These are phyloP conservation scores for Xerus rutilus DNA, from an alignment of 2,797 vertebrate species.

Conservation along the genomic window DNA sequence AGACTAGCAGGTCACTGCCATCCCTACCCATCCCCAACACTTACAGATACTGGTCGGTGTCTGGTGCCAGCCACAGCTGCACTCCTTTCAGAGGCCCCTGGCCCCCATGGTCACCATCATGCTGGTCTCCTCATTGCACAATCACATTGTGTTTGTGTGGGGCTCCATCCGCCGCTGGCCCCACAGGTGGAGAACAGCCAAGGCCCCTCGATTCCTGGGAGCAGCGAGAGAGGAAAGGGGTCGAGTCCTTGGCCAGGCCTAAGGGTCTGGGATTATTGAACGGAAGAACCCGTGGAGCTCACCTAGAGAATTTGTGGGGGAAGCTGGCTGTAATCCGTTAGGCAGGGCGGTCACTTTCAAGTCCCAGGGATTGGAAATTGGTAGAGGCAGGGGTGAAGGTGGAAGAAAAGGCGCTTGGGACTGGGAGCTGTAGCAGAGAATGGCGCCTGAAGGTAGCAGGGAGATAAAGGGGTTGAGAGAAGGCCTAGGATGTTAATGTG, in stretches of 20 bases:
- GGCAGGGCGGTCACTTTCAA: background rate
- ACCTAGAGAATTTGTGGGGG: background rate
- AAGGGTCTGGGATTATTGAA: background rate
- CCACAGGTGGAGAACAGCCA: slow-evolving; percentile 95
- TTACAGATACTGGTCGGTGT: slow-evolving; percentile 92
- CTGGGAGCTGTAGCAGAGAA: slow-evolving; percentile 6
- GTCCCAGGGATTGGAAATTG: background rate
- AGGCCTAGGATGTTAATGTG: background rate
- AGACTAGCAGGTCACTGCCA: background rate
- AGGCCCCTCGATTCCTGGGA: slow-evolving; percentile 83
- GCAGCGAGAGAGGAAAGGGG: background rate
- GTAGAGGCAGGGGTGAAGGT: background rate
- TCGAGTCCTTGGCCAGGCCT: background rate
- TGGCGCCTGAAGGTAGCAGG: slow-evolving; percentile 1
- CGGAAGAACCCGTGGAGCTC: background rate
- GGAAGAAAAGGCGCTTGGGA: slow-evolving; percentile 14
- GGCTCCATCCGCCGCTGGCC: slow-evolving; percentile 92
- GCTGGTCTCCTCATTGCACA: slow-evolving; percentile 92
- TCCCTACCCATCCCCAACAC: slow-evolving; percentile 37
- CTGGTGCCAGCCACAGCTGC: slow-evolving; percentile 93
- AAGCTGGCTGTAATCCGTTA: background rate
- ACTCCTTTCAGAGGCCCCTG: slow-evolving; percentile 90
- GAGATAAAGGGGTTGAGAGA: background rate
- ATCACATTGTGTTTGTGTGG: slow-evolving; percentile 95
- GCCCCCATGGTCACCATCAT: slow-evolving; percentile 90